Base-by-base conservation (phyloP, 1,140 invertebrate genomes). In the Cephus cinctus region DNA sequence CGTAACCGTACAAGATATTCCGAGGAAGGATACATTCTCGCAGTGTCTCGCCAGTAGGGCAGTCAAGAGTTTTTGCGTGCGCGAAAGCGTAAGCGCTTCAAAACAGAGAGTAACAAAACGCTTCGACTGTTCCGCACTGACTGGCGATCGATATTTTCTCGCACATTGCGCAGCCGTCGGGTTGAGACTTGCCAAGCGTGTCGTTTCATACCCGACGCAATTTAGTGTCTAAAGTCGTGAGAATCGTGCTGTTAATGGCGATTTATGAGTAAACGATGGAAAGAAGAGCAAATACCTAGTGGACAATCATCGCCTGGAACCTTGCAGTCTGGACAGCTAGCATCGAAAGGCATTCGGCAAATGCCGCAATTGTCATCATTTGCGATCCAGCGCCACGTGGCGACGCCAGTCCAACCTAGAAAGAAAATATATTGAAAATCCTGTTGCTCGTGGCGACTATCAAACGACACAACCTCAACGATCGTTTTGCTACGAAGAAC, bases 301-400 rank as follows among this genome's bases (percentile, higher is more conserved):
- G 97, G 96, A 76, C 96, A 99, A 75, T 98, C 95, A 79, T 98
- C 96, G 40, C 97, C 97, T 25, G 97, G 96, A 59, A 96, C 81
- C 80, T 97, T 96, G 78, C 97, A 99, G 76, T 99, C 96, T 8
- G 96, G 92, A 77, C 97, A 99, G 71, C 96, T 98, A 56, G 90
- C 92, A 77, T 99, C 96, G 80, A 99, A 99, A 20, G 96, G 88
- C 89, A 98, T 95, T 52, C 96, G 87, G 80, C 97, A 99, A 72
- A 99, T 99, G 38, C 97, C 96, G 76, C 97, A 99, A 72, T 94
- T 98, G 67, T 99, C 97, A 78, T 98, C 96, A 78, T 98, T 98
- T 4, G 95, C 95, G 54, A 97, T 86, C 97, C 97, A 99, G 68
- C 91, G 86, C 97, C 97, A 99, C 69, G 92, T 92, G 56, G 95